Percentiles rank a stretch among this genome's conserved stretches.
phyloP scores from a whole-genome alignment of 2,113 vertebrate species.

The Siphamia tubifer region DNA sequence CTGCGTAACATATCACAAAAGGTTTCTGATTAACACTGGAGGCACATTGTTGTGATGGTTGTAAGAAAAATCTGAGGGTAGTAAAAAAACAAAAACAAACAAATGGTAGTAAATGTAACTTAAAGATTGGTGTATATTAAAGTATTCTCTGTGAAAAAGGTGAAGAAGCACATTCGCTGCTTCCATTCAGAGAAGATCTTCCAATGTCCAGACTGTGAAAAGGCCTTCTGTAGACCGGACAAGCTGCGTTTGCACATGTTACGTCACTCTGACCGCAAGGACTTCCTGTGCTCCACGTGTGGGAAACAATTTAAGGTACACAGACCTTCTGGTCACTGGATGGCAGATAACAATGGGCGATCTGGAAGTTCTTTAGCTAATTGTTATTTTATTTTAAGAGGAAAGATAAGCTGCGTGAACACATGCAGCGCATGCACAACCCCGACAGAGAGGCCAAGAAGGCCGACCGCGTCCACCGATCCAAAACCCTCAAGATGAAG shows the following conservation, averaged over 20 bases:
- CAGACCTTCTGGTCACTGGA: neutral
- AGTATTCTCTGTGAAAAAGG: too few relatives aligned
- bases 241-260: conserved; percentile 97
- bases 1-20: too few relatives aligned
- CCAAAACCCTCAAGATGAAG: conserved; percentile 92
- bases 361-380: neutral
- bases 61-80: too few relatives aligned
- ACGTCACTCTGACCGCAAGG: conserved; percentile 94
- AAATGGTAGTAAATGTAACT: too few relatives aligned
- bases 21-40: too few relatives aligned
- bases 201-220: conserved; percentile 95
- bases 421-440: conserved; percentile 99
- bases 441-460: conserved; percentile 96
- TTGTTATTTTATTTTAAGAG: conserved; percentile 75
- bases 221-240: conserved; percentile 96
- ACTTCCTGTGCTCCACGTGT: conserved; percentile 97
- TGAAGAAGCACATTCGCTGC: conserved; percentile 97
- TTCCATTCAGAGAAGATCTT: conserved; percentile 98
- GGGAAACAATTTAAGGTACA: conserved; percentile 98
- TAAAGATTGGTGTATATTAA: too few relatives aligned
- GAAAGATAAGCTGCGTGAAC: conserved; percentile 96
- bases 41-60: too few relatives aligned
- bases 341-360: neutral
- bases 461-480: conserved; percentile 90
- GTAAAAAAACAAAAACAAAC: too few relatives aligned